Percentiles rank a stretch among this genome's conserved stretches.
phyloP scores from a whole-genome alignment of 2,797 vertebrate species.

The Pangasius larnaudii region DNA sequence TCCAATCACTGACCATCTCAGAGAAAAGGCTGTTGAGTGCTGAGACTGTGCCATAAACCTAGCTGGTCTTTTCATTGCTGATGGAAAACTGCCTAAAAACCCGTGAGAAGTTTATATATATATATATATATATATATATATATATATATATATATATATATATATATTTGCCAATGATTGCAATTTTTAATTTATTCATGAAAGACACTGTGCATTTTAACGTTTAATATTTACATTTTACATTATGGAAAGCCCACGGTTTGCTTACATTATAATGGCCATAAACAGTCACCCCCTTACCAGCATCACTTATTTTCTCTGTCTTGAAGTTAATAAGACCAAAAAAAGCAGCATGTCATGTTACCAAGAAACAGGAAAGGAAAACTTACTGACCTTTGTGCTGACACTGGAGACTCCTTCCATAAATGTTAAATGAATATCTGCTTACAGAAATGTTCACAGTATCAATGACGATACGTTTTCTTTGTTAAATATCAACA shows the following conservation, averaged over 20 bases:
- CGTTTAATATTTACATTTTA: neutral
- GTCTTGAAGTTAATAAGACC: neutral
- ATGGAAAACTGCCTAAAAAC: neutral
- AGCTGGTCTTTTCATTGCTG: neutral
- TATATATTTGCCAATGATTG: neutral
- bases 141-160: too few relatives aligned
- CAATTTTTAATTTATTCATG: neutral
- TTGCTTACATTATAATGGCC: neutral
- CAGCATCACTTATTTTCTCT: neutral
- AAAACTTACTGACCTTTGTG: neutral
- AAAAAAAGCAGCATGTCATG: neutral
- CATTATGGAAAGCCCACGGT: neutral
- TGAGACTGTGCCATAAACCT: conserved; percentile 24
- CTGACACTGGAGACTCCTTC: neutral
- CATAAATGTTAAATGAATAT: neutral
- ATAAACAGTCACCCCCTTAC: neutral
- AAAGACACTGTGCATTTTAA: neutral
- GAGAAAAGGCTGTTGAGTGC: conserved; percentile 25
- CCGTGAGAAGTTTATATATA: neutral
- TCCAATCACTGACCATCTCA: conserved; percentile 39
- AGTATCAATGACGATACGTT: neutral
- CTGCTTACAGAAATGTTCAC: neutral
- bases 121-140: neutral
- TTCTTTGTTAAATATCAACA: neutral
- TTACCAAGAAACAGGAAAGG: neutral